These are phyloP conservation scores for Drosophila novamexicana DNA, from an alignment of 1,140 invertebrate species.

Conservation along the genomic window DNA sequence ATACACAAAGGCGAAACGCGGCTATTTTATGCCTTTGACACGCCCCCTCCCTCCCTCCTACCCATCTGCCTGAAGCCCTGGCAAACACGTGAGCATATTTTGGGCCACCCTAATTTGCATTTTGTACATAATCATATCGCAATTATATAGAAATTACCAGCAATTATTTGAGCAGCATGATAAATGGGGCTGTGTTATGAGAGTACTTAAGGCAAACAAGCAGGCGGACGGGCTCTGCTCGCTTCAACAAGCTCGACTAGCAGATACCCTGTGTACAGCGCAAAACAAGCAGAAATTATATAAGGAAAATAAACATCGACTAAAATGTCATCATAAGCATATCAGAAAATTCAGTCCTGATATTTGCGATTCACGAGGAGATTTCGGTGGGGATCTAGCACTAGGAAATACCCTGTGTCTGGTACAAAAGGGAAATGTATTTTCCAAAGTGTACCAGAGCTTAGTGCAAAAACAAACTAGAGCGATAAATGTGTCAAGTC, in stretches of 20 bases:
- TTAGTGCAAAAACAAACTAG: too few relatives aligned
- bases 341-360: too few relatives aligned
- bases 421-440: too few relatives aligned
- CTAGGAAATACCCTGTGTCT: too few relatives aligned
- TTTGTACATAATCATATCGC: not conserved
- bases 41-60: not conserved
- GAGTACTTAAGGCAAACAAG: not conserved
- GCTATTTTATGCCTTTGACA: constrained; percentile 8
- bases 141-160: not conserved
- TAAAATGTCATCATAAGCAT: too few relatives aligned
- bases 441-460: too few relatives aligned
- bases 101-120: not conserved
- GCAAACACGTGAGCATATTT: constrained; percentile 6
- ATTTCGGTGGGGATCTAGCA: too few relatives aligned
- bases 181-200: not conserved
- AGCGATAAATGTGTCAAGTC: not conserved
- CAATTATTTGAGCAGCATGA: constrained; percentile 5
- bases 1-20: not conserved
- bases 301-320: too few relatives aligned
- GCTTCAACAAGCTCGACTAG: not conserved
- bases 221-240: too few relatives aligned
- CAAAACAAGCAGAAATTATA: not conserved
- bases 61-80: too few relatives aligned
- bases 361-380: too few relatives aligned
- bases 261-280: not conserved